phyloP scores from a whole-genome alignment of 2,888 invertebrate genomes.

The Branchipolynoe longqiensis region DNA sequence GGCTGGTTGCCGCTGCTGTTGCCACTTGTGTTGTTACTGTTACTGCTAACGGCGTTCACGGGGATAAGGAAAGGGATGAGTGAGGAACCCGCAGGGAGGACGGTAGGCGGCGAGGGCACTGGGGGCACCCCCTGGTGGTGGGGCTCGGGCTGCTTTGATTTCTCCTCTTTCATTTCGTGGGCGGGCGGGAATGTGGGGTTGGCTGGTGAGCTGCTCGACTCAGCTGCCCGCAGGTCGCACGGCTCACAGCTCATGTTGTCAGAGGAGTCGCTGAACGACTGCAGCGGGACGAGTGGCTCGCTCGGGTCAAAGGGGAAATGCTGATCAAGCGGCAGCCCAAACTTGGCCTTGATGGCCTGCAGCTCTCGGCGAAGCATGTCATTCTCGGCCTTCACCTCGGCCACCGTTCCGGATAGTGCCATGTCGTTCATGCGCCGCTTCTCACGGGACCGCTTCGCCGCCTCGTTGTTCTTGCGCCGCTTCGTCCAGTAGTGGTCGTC shows the following conservation, averaged over 20 bases:
- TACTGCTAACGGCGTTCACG: too few species aligned
- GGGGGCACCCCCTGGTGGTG: neutral
- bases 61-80: too few species aligned
- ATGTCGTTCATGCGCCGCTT: conserved; percentile 97
- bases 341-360: conserved; percentile 93
- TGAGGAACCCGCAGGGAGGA: neutral
- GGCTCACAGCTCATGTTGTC: conserved; percentile 20
- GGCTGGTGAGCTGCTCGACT: neutral
- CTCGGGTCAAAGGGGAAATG: conserved; percentile 45
- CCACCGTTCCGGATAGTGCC: conserved; percentile 95
- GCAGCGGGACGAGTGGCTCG: neutral
- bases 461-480: conserved; percentile 96
- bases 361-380: conserved; percentile 95
- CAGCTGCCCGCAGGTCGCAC: neutral
- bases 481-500: conserved; percentile 99
- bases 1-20: neutral
- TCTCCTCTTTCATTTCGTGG: too few species aligned
- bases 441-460: conserved; percentile 97
- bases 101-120: neutral
- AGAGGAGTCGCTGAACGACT: conserved; percentile 24
- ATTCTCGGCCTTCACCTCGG: conserved; percentile 97
- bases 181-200: too few species aligned
- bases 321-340: conserved; percentile 73
- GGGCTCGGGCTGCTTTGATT: neutral
- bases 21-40: too few species aligned